Evolutionary conservation across 1,140 invertebrate species (phyloP).

Genomic region (Acyrthosiphon pisum): DNA sequence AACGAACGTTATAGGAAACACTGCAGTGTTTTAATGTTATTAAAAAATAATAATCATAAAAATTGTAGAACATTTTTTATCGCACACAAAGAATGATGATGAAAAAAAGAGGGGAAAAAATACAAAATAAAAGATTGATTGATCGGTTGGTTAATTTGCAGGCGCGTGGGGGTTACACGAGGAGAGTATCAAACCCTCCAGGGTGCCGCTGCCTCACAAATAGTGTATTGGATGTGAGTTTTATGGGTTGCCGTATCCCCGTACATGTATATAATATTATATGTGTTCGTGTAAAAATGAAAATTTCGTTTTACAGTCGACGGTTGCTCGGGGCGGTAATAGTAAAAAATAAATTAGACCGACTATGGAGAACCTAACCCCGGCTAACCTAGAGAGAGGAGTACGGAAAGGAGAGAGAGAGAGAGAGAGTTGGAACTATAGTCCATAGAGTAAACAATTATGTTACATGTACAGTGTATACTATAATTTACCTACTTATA

Average conservation of each 20-base stretch:
- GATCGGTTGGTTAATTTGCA: conserved; percentile 41
- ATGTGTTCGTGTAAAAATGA: conserved; percentile 10
- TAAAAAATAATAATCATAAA: conserved; percentile 10
- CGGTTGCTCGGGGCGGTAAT: not conserved
- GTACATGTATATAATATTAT: not conserved
- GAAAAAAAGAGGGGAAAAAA: not conserved
- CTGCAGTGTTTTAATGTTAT: conserved; percentile 11
- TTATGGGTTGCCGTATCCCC: not conserved
- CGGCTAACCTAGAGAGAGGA: not conserved
- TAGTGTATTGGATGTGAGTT: conserved; percentile 16
- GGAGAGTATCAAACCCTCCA: not conserved
- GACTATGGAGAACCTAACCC: not conserved
- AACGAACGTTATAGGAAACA: not conserved
- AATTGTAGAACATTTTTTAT: not conserved
- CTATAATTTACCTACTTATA: not conserved
- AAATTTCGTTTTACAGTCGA: not conserved
- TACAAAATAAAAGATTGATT: conserved; percentile 23
- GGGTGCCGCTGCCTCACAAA: not conserved
- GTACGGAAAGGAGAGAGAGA: no score
- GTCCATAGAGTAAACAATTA: not conserved
- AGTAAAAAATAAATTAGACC: not conserved
- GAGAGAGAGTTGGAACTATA: no score
- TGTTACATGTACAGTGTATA: not conserved
- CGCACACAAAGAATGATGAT: not conserved
- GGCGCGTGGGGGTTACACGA: not conserved